Percentiles rank a stretch among this genome's conserved stretches.
These are phyloP conservation scores for Cuniculus paca DNA, from an alignment of 2,797 vertebrate genomes.

Conservation along the genomic window DNA sequence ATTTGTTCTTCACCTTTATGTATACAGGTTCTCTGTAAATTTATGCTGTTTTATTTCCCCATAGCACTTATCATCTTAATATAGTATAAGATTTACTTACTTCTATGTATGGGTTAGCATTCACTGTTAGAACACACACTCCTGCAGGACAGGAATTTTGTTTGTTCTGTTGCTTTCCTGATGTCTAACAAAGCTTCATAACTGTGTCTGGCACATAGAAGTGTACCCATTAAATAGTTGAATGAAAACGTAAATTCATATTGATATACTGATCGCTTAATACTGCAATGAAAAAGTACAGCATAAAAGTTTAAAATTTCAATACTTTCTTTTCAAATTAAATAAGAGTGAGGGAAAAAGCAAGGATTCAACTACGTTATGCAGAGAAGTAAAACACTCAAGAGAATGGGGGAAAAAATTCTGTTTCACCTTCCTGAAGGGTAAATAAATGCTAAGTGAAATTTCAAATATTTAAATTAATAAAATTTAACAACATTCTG, in stretches of 20 bases:
- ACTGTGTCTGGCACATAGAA: background rate
- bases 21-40: background rate
- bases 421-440: background rate
- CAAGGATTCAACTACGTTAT: background rate
- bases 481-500: slow-evolving; percentile 23
- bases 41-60: background rate
- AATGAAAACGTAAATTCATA: slow-evolving; percentile 29
- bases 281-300: slow-evolving; percentile 8
- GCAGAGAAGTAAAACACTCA: slow-evolving; percentile 6
- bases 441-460: slow-evolving; percentile 56
- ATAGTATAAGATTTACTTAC: background rate
- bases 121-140: background rate
- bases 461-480: slow-evolving; percentile 49
- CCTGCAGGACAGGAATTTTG: background rate
- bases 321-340: background rate
- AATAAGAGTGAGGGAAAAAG: background rate
- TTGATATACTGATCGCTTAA: background rate
- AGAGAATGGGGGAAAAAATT: background rate
- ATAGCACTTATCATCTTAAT: background rate
- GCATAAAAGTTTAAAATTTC: slow-evolving; percentile 22
- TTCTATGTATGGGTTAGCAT: background rate
- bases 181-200: slow-evolving; percentile 2
- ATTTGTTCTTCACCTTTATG: slow-evolving; percentile 43
- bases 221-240: background rate
- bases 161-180: background rate